Conservation (phyloP, 2,888 invertebrate genomes). For the Girardia tigrina region DNA sequence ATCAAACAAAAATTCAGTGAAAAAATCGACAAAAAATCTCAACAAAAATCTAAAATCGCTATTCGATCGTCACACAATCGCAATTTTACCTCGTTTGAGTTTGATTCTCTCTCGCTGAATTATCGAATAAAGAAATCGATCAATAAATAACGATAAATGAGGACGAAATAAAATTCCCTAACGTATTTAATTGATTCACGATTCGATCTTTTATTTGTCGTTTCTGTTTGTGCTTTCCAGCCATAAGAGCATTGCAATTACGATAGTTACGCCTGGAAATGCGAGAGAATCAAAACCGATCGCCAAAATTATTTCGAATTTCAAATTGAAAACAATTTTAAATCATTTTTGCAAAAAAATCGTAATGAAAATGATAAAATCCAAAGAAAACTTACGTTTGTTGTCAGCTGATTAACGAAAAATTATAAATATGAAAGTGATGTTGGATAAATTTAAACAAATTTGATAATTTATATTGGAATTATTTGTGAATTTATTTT, state of each 20-base stretch:
- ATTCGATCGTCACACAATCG: too few species aligned
- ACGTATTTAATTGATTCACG: neutral
- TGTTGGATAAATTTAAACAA: conserved; percentile 15
- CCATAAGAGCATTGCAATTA: conserved; percentile 18
- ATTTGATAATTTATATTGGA: neutral
- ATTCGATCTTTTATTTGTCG: neutral
- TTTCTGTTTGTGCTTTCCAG: conserved; percentile 13
- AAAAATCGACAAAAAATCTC: too few species aligned
- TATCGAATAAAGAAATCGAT: neutral
- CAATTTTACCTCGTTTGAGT: neutral
- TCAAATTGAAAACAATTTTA: neutral
- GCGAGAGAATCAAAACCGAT: neutral
- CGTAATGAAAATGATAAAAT: neutral
- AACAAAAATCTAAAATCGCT: too few species aligned
- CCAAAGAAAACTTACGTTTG: neutral
- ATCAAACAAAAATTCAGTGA: too few species aligned
- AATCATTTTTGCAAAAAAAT: neutral
- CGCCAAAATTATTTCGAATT: neutral
- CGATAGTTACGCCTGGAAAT: neutral
- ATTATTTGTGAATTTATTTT: neutral
- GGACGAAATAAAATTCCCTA: neutral
- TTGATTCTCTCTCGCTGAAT: neutral
- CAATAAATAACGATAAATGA: neutral
- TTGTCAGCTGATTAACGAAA: conserved; percentile 23
- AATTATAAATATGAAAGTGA: conserved; percentile 23